phyloP scores from a whole-genome alignment of 2,888 invertebrate species.

The Drosophila stalkeri region DNA sequence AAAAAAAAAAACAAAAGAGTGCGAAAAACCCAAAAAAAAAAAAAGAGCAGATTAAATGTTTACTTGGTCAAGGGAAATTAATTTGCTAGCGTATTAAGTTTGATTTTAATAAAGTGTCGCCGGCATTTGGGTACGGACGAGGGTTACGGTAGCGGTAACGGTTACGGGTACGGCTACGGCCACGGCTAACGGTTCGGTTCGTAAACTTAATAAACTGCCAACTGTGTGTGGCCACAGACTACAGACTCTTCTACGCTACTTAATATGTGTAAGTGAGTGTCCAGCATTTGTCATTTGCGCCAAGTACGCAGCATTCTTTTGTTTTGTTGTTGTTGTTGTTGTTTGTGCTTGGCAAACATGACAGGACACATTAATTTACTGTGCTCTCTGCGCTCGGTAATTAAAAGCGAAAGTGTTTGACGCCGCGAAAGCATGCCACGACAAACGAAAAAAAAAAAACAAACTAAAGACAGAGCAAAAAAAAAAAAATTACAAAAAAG shows the following conservation, averaged over 20 bases:
- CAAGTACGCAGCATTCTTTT: slow-evolving; percentile 60
- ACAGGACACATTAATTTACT: slow-evolving; percentile 77
- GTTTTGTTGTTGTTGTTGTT: slow-evolving; percentile 27
- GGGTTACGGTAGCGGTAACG: no score
- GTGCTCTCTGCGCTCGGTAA: slow-evolving; percentile 60
- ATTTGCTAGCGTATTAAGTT: slow-evolving; percentile 71
- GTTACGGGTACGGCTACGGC: background rate
- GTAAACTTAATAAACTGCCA: slow-evolving; percentile 70
- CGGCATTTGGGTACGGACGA: slow-evolving; percentile 21
- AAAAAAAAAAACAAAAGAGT: no score
- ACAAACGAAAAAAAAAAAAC: slow-evolving; percentile 15
- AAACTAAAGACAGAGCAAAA: background rate
- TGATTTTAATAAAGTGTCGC: slow-evolving; percentile 79
- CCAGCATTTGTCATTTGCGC: slow-evolving; percentile 75
- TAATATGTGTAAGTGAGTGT: slow-evolving; percentile 44
- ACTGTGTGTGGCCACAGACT: slow-evolving; percentile 2
- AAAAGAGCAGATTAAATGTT: slow-evolving; percentile 64
- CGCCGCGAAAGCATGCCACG: slow-evolving; percentile 48
- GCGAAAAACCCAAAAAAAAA: background rate
- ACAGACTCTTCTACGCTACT: slow-evolving; percentile 15
- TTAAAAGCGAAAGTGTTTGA: slow-evolving; percentile 80
- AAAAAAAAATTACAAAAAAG: slow-evolving; percentile 1
- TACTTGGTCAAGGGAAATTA: slow-evolving; percentile 69
- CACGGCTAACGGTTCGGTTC: slow-evolving; percentile 13
- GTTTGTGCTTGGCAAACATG: slow-evolving; percentile 64